These are phyloP conservation scores for Neodiprion virginianus DNA, from an alignment of 1,140 invertebrate genomes.

Conservation along the genomic window DNA sequence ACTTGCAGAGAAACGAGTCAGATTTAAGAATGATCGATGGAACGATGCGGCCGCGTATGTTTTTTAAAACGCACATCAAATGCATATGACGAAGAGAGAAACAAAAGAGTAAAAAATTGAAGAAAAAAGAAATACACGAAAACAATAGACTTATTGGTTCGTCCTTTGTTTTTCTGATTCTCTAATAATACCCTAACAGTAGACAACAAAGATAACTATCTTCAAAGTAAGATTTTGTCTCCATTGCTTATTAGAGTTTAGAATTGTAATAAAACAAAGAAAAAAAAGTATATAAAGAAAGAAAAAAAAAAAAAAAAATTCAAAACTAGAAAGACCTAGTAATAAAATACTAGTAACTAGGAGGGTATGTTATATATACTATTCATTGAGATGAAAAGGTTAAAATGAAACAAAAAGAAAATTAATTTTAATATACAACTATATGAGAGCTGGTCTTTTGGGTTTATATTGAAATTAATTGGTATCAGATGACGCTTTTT, in stretches of 20 bases:
- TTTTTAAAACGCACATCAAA: slow-evolving; percentile 10
- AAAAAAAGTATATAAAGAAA: background rate
- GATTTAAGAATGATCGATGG: background rate
- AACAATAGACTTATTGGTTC: background rate
- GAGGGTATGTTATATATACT: slow-evolving; percentile 7
- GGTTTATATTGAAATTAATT: slow-evolving; percentile 51
- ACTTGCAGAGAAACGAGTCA: background rate
- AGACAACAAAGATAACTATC: slow-evolving; percentile 23
- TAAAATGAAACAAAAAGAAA: slow-evolving; percentile 7
- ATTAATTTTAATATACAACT: slow-evolving; percentile 52
- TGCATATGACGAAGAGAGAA: slow-evolving; percentile 6
- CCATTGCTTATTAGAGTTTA: slow-evolving; percentile 35
- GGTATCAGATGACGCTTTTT: slow-evolving; percentile 27
- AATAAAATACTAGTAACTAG: slow-evolving; percentile 5
- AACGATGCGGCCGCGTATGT: background rate
- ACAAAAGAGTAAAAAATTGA: slow-evolving; percentile 9
- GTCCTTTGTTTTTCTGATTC: slow-evolving; percentile 19
- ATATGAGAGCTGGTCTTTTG: slow-evolving; percentile 49
- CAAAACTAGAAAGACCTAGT: background rate
- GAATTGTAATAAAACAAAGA: slow-evolving; percentile 6
- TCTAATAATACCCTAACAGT: slow-evolving; percentile 18
- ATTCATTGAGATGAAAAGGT: background rate
- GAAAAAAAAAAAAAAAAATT: slow-evolving; percentile 14
- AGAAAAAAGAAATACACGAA: background rate
- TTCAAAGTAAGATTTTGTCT: slow-evolving; percentile 41